Base-by-base conservation (phyloP, 2,888 invertebrate species). In the Choristoneura rosaceana region DNA sequence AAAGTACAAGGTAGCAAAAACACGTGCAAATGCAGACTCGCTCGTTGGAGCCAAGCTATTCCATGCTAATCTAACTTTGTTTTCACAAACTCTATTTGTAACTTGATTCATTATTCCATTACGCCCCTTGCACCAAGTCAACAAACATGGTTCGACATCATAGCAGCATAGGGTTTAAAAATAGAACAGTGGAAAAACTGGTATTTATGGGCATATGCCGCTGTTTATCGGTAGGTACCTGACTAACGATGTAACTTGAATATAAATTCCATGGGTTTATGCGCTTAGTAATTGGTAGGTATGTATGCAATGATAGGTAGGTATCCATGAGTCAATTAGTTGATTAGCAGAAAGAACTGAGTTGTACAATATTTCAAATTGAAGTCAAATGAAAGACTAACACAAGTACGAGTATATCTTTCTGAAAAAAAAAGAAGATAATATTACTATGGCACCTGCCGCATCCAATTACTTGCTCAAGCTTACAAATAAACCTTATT, bases 31-130 rank as follows among this genome's bases (percentile, higher is more conserved):
- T 55, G 55, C 25, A n/a, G 2, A 43, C 45, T 62, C 12, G 62
- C 45, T 62, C 34, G 50, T 14, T 8, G 38, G 4, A 15, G 10
- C 0, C 41, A 41, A 66, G 38, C 65, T 55, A 66, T 52, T 17
- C 55, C 55, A 55, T 55, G 65, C 41, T 55, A 68, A 68, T 68
- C 58, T 63, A 71, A 63, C 68, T 71, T 71, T 63, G 71, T 68
- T 58, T 67, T 50, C 68, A 43, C 63, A 71, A 58, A 63, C 59
- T 67, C 63, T 68, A 41, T 68, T 63, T 50, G 58, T 63, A 68
- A 52, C 63, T 45, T 71, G 47, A 59, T 68, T 63, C 58, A 71
- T 71, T 71, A 71, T 68, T 68, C 63, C 58, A 59, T 68, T 38
- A 47, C 25, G 58, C 47, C 55, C 38, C 43, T 43, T n/a, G 62